A percentile compares a stretch with the other conserved stretches of the same genome.
Evolutionary conservation across 1,140 invertebrate genomes (phyloP).

Genomic region (Macrocentrus cingulum): DNA sequence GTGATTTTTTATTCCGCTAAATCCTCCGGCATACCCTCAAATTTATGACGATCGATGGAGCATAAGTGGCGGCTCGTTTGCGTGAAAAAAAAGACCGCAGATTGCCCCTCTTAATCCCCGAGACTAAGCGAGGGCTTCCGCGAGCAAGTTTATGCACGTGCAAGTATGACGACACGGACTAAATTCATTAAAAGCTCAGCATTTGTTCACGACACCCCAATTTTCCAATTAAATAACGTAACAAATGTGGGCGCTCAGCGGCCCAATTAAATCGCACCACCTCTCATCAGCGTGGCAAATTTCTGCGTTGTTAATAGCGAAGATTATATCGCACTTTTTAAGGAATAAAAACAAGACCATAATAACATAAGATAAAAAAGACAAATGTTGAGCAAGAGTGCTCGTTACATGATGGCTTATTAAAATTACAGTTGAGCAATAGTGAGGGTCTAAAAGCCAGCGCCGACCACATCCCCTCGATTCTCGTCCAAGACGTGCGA

Average conservation of each 20-base stretch:
- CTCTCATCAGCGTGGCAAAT: conserved; percentile 9
- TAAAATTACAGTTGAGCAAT: conserved; percentile 54
- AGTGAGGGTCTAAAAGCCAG: conserved; percentile 29
- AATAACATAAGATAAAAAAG: no score
- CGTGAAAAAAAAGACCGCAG: conserved; percentile 48
- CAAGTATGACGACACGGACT: conserved; percentile 36
- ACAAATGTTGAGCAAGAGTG: no score
- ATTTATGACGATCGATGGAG: conserved; percentile 57
- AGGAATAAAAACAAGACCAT: not conserved
- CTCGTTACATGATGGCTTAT: conserved; percentile 56
- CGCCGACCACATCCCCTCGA: conserved; percentile 49
- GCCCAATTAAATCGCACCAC: conserved; percentile 29
- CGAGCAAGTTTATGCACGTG: conserved; percentile 11
- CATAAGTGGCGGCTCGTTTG: conserved; percentile 48
- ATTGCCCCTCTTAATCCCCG: conserved; percentile 54
- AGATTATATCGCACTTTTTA: not conserved
- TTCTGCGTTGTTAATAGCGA: not conserved
- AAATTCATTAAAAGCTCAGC: conserved; percentile 51
- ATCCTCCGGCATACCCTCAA: conserved; percentile 37
- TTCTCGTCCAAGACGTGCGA: conserved; percentile 1
- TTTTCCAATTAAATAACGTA: conserved; percentile 52
- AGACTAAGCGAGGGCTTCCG: conserved; percentile 26
- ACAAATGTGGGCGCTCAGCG: conserved; percentile 41
- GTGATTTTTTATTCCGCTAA: conserved; percentile 32
- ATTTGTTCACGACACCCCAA: conserved; percentile 42